phyloP scores from a whole-genome alignment of 1,140 invertebrate species.

The Saccostrea cuccullata region DNA sequence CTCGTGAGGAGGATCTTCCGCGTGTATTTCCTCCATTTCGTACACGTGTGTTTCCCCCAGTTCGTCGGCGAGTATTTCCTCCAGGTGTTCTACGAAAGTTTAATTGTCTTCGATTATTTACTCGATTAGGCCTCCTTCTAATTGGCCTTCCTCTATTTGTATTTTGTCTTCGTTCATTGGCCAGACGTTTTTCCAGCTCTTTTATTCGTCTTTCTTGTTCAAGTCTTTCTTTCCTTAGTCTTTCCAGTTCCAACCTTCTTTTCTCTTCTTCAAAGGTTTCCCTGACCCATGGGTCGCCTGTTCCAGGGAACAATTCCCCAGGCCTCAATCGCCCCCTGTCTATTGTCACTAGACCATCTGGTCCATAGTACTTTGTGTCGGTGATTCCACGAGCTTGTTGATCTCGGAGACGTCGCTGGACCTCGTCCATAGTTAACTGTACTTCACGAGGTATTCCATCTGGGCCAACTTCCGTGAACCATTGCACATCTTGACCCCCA shows the following conservation, averaged over 20 bases:
- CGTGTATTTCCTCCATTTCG: not conserved
- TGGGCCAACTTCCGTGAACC: not conserved
- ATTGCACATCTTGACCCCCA: not conserved
- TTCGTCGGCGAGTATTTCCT: not conserved
- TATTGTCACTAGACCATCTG: not conserved
- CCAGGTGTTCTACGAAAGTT: not conserved
- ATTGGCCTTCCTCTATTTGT: not conserved
- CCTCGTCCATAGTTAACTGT: not conserved
- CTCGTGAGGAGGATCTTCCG: not conserved
- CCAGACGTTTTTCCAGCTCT: not conserved
- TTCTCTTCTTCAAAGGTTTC: not conserved
- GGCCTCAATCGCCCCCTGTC: not conserved
- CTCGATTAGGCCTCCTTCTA: not conserved
- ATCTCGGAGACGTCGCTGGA: not conserved
- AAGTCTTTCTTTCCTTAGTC: not conserved
- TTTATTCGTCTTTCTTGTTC: conserved; percentile 4
- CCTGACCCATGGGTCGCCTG: not conserved
- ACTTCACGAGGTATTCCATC: conserved; percentile 4
- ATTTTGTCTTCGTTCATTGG: not conserved
- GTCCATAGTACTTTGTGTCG: not conserved
- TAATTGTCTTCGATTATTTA: not conserved
- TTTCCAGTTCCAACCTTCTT: not conserved
- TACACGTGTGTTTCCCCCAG: not conserved
- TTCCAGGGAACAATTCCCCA: not conserved
- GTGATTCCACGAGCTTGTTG: not conserved